Base-by-base conservation (phyloP, 2,888 invertebrate genomes). In the Phaonia tiefii region DNA sequence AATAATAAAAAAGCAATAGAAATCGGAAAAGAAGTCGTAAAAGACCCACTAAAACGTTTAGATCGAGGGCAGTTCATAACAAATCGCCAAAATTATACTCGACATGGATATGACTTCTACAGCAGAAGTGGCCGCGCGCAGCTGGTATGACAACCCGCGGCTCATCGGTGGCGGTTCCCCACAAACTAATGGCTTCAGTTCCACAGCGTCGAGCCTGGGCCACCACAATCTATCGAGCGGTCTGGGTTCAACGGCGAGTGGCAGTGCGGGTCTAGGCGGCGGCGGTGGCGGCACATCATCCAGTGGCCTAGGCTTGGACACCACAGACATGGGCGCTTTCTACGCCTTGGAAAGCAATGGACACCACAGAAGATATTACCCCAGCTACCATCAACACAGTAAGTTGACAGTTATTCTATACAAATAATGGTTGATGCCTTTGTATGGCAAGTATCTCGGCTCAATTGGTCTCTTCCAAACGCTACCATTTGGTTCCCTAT, bases 81-180 rank as follows among this genome's bases (percentile, higher is more conserved):
- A 90, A 89, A 89, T 87, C 84, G 87, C 90, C 90, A 89, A 90
- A 88, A 90, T 89, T 90, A 89, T 89, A 88, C 89, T 89, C 88
- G 90, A 90, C 88, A 91, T 91, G 91, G 91, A 91, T 91, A 91
- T 91, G 91, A 91, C 91, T 86, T 91, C 91, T 86, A 90, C 91
- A 87, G 91, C 91, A 86, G 91, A 91, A 88, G 90, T 90, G 86
- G 91, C 91, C 86, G 91, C 91, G 83, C 91, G 91, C 86, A 90
- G 90, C 87, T 91, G 91, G 91, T 91, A 91, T 83, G 91, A 91
- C 82, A 91, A 88, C 88, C 91, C 91, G 86, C 89, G 91, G 81
- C 86, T 91, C 80, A 90, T 90, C 58, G 80, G 80, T 37, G 90
- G 90, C 72, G 90, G 91, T 76, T 91, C 91, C 42, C 91, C 91